Evolutionary conservation across 2,888 invertebrate species (phyloP).

Genomic region (Azorinus chamasolen): DNA sequence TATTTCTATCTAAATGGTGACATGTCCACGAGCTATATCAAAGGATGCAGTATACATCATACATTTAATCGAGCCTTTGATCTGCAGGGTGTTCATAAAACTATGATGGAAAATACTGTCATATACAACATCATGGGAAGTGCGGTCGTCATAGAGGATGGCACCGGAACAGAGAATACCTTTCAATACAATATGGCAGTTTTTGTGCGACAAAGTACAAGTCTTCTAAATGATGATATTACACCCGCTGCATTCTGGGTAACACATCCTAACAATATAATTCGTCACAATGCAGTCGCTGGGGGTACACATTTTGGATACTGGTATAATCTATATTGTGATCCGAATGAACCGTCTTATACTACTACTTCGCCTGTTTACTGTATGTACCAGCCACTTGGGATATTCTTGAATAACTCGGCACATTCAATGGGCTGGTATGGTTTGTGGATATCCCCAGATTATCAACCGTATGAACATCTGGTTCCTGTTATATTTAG

Average conservation of each 20-base stretch:
- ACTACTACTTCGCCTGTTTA: slow-evolving; percentile 65
- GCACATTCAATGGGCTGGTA: slow-evolving; percentile 78
- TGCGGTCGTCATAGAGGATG: slow-evolving; percentile 82
- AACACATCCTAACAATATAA: slow-evolving; percentile 80
- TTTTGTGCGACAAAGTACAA: slow-evolving; percentile 74
- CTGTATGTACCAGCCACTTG: slow-evolving; percentile 72
- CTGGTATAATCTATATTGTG: slow-evolving; percentile 80
- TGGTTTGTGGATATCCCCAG: slow-evolving; percentile 80
- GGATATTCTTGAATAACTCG: slow-evolving; percentile 70
- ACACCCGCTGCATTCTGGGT: slow-evolving; percentile 83
- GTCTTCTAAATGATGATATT: slow-evolving; percentile 82
- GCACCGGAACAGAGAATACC: slow-evolving; percentile 77
- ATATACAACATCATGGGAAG: slow-evolving; percentile 81
- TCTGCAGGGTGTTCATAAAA: slow-evolving; percentile 73
- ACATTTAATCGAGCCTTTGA: slow-evolving; percentile 82
- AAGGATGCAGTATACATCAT: slow-evolving; percentile 74
- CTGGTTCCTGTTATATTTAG: slow-evolving; percentile 47
- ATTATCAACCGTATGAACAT: slow-evolving; percentile 66
- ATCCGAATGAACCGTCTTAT: slow-evolving; percentile 79
- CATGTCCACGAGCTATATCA: slow-evolving; percentile 78
- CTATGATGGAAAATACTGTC: slow-evolving; percentile 74
- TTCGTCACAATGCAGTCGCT: slow-evolving; percentile 75
- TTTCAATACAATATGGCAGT: slow-evolving; percentile 78
- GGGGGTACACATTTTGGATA: slow-evolving; percentile 83
- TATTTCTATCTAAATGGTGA: slow-evolving; percentile 82